These are phyloP conservation scores for Pantelozetes paolii DNA, from an alignment of 2,888 invertebrate genomes.

Conservation along the genomic window DNA sequence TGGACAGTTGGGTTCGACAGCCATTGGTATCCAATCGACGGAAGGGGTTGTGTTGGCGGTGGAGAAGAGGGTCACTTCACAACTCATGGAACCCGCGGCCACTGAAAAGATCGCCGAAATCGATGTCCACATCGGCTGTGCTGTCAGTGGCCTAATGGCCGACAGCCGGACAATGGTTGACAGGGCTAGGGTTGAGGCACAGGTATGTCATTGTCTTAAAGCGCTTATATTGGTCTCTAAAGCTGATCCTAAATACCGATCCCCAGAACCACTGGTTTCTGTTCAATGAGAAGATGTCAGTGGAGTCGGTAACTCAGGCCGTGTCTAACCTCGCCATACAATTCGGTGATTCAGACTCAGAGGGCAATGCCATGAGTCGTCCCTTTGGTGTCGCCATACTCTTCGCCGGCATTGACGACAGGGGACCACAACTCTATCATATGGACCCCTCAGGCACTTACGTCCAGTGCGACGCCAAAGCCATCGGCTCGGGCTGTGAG, in stretches of 20 bases:
- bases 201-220: no score
- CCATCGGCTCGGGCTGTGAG: constrained; percentile 98
- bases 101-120: constrained; percentile 99
- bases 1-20: constrained; percentile 81
- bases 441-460: constrained; percentile 99
- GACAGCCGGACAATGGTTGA: constrained; percentile 93
- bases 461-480: constrained; percentile 96
- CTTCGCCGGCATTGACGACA: constrained; percentile 86
- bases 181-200: constrained; percentile 90
- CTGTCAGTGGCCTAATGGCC: constrained; percentile 95
- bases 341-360: constrained; percentile 96
- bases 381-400: constrained; percentile 98
- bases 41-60: constrained; percentile 97
- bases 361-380: constrained; percentile 71
- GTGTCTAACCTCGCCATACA: constrained; percentile 98
- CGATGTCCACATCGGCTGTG: constrained; percentile 92
- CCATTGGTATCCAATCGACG: constrained; percentile 91
- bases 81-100: constrained; percentile 91
- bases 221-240: no score
- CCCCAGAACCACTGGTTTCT: constrained; percentile 87
- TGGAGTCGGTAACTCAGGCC: constrained; percentile 96
- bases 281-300: constrained; percentile 90
- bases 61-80: constrained; percentile 94
- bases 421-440: constrained; percentile 90
- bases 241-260: no score